Evolutionary conservation across 2,888 invertebrate species (phyloP).

Genomic region (Omphaloscelis lunosa): DNA sequence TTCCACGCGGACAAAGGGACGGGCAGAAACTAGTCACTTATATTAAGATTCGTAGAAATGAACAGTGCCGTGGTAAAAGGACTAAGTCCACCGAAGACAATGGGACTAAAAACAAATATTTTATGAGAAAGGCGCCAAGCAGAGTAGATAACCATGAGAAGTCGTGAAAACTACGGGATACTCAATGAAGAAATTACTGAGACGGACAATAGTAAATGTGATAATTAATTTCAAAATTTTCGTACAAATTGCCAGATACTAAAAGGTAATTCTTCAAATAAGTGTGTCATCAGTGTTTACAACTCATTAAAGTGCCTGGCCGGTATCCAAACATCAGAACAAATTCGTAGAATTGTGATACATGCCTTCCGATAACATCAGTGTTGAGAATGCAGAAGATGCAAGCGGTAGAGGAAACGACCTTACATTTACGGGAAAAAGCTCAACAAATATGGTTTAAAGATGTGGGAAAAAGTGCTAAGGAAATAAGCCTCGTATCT

Average conservation of each 20-base stretch:
- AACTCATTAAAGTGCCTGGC: slow-evolving; percentile 47
- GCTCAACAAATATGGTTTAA: background rate
- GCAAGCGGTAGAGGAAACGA: slow-evolving; percentile 6
- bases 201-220: background rate
- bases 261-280: slow-evolving; percentile 30
- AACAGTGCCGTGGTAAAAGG: no score
- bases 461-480: background rate
- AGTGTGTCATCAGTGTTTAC: slow-evolving; percentile 44
- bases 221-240: background rate
- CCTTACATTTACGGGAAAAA: background rate
- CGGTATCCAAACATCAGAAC: slow-evolving; percentile 41
- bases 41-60: no score
- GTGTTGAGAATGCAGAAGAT: slow-evolving; percentile 23
- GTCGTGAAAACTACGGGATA: no score
- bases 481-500: background rate
- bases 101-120: no score
- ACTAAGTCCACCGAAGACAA: no score
- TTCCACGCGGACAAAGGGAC: no score
- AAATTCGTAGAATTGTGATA: slow-evolving; percentile 41
- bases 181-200: background rate
- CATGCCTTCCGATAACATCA: slow-evolving; percentile 31
- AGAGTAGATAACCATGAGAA: no score
- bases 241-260: slow-evolving; percentile 12
- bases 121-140: no score
- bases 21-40: no score